Evolutionary conservation across 2,797 vertebrate genomes (phyloP).

Genomic region (Sebastes itinus): DNA sequence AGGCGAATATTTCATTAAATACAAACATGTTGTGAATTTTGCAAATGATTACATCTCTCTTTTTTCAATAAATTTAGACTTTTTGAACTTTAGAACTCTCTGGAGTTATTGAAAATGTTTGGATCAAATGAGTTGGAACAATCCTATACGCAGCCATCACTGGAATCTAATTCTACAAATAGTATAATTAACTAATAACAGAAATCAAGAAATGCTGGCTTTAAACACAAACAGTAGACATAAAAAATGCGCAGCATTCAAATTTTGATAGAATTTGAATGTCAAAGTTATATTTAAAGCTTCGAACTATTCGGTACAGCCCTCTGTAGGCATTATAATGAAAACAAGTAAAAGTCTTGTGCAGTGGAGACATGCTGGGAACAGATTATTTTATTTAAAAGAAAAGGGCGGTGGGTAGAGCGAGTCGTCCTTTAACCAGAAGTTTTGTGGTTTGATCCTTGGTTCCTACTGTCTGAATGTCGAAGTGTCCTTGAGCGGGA

Average conservation of each 20-base stretch:
- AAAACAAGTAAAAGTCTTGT: background rate
- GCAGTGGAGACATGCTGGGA: background rate
- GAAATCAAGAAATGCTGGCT: background rate
- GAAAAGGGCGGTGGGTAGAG: background rate
- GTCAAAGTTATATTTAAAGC: background rate
- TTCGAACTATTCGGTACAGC: background rate
- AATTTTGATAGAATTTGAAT: background rate
- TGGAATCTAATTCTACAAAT: background rate
- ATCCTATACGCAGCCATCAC: background rate
- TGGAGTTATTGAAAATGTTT: background rate
- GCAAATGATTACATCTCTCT: too few species aligned
- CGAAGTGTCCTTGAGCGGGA: too few species aligned
- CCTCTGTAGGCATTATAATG: background rate
- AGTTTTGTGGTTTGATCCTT: too few species aligned
- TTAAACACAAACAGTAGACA: background rate
- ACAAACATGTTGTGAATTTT: too few species aligned
- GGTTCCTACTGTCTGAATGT: too few species aligned
- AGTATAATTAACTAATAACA: background rate
- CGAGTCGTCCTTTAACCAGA: background rate
- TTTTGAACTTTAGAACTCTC: background rate
- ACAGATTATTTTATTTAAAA: background rate
- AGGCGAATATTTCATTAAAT: background rate
- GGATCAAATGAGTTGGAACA: background rate
- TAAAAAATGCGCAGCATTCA: background rate
- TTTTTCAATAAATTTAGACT: background rate